Base-by-base conservation (phyloP, 2,888 invertebrate species). In the Scaptomyza parva region DNA sequence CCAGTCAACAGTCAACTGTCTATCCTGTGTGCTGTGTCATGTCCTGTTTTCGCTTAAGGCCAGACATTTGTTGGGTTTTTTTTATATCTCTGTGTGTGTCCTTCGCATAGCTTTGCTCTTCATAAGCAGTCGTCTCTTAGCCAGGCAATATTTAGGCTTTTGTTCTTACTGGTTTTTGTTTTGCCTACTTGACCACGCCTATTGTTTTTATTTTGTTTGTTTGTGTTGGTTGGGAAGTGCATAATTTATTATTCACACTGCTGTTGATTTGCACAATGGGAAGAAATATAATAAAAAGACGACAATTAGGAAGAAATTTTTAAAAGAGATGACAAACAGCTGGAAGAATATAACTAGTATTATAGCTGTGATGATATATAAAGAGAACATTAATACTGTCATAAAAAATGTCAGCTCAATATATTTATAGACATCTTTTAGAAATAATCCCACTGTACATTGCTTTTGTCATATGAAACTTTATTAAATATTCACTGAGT, bases 131-230 rank as follows among this genome's bases (percentile, higher is more conserved):
- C 8, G 35, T 35, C 44, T 72, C 73, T 72, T 69, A 72, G 69
- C 69, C 64, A 58, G 70, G 64, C 66, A 77, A 78, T 73, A 76
- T 77, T 76, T 69, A 62, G 73, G 60, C 72, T 72, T 77, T 76
- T 76, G 63, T 70, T 40, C 51, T 6, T 33, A n/a, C 35, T 8
- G 14, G 14, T 14, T 2, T 72, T 69, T 68, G 62, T 57, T 48
- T 57, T 58, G 41, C n/a, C n/a, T n/a, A 14, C 4, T 14, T 35
- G 6, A 2, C 14, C 14, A 35, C 6, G 33, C 33, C 33, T 33
- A 6, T 8, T n/a, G 35, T 14, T 35, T 8, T 14, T 2, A 14
- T 7, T 7, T 35, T 35, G 35, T 14, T 35, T 35, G 35, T 35
- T 35, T 35, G n/a, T 33, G 6, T 51, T 69, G 37, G 30, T 24